Conservation (phyloP, 2,797 vertebrate species). For the Gallinago nigripennis region DNA sequence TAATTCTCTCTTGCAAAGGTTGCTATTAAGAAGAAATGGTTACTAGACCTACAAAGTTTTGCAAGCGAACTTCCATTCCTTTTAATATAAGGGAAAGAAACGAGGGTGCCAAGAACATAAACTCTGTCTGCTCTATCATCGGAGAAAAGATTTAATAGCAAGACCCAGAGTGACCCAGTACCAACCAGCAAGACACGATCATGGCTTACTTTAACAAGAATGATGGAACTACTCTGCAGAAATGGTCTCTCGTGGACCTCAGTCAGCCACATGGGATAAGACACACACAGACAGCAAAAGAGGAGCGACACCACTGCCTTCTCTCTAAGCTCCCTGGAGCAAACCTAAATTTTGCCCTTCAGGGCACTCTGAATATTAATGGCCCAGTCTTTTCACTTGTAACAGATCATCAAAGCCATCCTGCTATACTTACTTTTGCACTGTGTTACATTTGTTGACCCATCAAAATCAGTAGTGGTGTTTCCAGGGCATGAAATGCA, state of each 20-base stretch:
- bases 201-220: not conserved
- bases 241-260: not conserved
- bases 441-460: conserved; percentile 94
- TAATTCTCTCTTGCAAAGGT: not conserved
- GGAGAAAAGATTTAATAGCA: not conserved
- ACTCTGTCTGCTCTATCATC: not conserved
- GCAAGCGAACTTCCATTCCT: not conserved
- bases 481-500: conserved; percentile 93
- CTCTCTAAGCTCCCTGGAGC: not conserved
- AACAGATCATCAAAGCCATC: not conserved
- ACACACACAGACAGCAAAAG: not conserved
- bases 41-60: not conserved
- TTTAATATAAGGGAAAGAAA: not conserved
- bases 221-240: not conserved
- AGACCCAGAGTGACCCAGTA: not conserved
- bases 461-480: conserved; percentile 96
- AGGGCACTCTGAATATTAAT: not conserved
- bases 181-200: not conserved
- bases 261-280: not conserved
- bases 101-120: not conserved
- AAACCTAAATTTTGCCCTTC: not conserved
- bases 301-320: not conserved
- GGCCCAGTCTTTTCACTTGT: not conserved
- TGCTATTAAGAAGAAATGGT: not conserved
- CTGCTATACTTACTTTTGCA: conserved; percentile 91